Conservation (phyloP, 2,888 invertebrate genomes). For the Lithophane leautieri region DNA sequence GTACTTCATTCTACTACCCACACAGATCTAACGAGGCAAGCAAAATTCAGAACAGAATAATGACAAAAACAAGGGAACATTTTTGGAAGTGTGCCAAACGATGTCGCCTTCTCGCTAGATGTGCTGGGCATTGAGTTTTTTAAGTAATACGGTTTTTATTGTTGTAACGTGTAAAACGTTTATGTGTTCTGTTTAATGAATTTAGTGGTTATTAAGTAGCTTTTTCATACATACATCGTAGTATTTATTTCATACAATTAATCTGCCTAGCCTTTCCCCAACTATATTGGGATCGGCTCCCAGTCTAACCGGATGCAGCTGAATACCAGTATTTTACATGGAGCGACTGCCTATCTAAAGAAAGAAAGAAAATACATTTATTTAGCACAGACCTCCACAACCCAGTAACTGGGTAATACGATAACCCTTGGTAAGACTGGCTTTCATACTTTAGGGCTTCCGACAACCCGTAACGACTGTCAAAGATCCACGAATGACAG, state of each 20-base stretch:
- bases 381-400: too few species aligned
- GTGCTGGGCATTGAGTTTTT: constrained; percentile 40
- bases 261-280: too few species aligned
- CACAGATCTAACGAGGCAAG: constrained; percentile 24
- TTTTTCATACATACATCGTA: too few species aligned
- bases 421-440: not conserved
- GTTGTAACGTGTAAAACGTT: not conserved
- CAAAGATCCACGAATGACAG: not conserved
- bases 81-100: constrained; percentile 55
- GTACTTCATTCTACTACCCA: not conserved
- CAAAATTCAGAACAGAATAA: constrained; percentile 23
- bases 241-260: too few species aligned
- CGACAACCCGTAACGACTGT: not conserved
- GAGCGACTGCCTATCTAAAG: too few species aligned
- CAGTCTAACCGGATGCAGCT: too few species aligned
- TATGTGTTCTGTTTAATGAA: not conserved
- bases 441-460: not conserved
- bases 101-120: constrained; percentile 16
- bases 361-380: too few species aligned
- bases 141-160: constrained; percentile 18
- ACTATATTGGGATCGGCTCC: too few species aligned
- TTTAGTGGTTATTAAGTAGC: not conserved
- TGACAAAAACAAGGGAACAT: constrained; percentile 36
- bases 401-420: too few species aligned
- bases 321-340: too few species aligned